Conservation (phyloP, 2,888 invertebrate genomes). For the Carcina quercana region DNA sequence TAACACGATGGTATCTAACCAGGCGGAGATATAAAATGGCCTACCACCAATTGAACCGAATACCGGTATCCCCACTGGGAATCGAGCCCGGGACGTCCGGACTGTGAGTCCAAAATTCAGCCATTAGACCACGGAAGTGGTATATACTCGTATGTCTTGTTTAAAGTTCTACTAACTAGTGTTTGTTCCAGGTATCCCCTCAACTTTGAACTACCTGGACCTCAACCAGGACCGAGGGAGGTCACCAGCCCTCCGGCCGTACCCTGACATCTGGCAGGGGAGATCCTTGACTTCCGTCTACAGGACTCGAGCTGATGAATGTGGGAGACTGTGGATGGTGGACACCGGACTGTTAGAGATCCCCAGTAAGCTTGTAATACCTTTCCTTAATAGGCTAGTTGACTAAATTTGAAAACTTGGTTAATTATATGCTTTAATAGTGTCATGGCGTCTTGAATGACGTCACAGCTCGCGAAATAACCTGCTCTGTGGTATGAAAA, state of each 20-base stretch:
- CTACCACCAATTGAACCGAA: no score
- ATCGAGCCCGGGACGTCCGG: no score
- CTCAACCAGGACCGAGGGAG: slow-evolving; percentile 30
- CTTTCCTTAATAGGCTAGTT: no score
- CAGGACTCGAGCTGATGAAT: slow-evolving; percentile 79
- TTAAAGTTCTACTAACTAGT: not conserved
- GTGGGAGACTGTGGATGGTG: slow-evolving; percentile 85
- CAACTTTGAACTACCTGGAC: slow-evolving; percentile 75
- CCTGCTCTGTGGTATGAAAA: not conserved
- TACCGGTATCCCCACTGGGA: no score
- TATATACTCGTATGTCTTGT: not conserved
- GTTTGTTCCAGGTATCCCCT: slow-evolving; percentile 72
- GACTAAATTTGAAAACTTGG: no score
- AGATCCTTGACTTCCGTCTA: slow-evolving; percentile 78
- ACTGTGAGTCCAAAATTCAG: no score
- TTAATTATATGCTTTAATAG: no score
- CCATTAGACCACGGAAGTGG: no score
- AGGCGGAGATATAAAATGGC: no score
- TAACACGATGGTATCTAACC: no score
- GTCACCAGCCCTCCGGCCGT: slow-evolving; percentile 49
- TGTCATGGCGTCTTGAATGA: no score
- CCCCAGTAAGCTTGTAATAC: slow-evolving; percentile 62
- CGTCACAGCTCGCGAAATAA: no score
- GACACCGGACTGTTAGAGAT: slow-evolving; percentile 84
- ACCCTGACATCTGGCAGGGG: slow-evolving; percentile 36